A percentile compares a stretch with the other conserved stretches of the same genome.
Conservation (phyloP, 2,888 invertebrate genomes). For the Sphinx pinastri region DNA sequence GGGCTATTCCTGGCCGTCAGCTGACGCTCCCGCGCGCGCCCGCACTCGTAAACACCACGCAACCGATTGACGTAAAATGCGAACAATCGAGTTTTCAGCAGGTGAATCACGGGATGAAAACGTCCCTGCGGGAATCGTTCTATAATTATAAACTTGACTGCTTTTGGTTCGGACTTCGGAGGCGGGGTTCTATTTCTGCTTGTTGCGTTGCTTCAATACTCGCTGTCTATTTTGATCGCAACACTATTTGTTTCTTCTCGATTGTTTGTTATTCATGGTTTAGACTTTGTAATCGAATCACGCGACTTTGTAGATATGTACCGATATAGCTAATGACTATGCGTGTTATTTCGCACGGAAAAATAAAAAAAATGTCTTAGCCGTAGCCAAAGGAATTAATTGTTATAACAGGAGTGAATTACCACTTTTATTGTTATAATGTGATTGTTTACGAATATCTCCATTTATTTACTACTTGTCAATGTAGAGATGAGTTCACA, state of each 20-base stretch:
- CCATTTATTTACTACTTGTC: neutral
- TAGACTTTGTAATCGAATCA: slow-evolving; percentile 37
- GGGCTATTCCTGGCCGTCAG: slow-evolving; percentile 83
- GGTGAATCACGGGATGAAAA: slow-evolving; percentile 82
- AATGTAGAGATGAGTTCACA: slow-evolving; percentile 35
- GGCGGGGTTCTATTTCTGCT: slow-evolving; percentile 79
- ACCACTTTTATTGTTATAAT: neutral
- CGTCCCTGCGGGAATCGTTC: slow-evolving; percentile 75
- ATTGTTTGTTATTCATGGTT: slow-evolving; percentile 57
- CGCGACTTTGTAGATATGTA: slow-evolving; percentile 14
- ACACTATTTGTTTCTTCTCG: slow-evolving; percentile 64
- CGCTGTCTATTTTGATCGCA: slow-evolving; percentile 72
- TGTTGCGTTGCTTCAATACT: slow-evolving; percentile 74
- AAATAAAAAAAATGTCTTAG: neutral
- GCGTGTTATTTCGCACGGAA: neutral
- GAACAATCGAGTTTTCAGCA: slow-evolving; percentile 83
- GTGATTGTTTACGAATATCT: neutral
- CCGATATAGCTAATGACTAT: neutral
- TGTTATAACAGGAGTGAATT: neutral
- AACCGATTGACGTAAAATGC: slow-evolving; percentile 81
- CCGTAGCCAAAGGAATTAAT: neutral
- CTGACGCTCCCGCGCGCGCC: slow-evolving; percentile 74
- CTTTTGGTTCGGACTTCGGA: slow-evolving; percentile 82
- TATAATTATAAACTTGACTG: slow-evolving; percentile 78
- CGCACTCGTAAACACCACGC: slow-evolving; percentile 79